phyloP scores from a whole-genome alignment of 2,888 invertebrate species.

The Cephus spinipes region DNA sequence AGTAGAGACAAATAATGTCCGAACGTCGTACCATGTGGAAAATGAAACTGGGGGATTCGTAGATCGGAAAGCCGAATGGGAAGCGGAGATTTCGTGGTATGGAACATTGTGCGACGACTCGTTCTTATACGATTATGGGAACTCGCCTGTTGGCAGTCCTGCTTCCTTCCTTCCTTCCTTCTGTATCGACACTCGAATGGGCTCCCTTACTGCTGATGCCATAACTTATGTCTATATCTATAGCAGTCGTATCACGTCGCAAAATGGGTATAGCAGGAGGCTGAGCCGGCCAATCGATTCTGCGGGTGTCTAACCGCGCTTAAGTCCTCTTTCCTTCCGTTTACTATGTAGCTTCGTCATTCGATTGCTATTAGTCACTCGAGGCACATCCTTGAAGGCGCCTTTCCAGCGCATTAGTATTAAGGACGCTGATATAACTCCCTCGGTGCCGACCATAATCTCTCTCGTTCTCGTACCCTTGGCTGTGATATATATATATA shows the following conservation, averaged over 20 bases:
- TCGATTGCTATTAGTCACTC: conserved; percentile 29
- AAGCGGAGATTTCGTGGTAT: not conserved
- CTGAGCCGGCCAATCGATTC: conserved; percentile 24
- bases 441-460: not conserved
- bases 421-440: not conserved
- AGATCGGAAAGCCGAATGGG: not conserved
- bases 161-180: not conserved
- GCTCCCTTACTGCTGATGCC: not conserved
- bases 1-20: not conserved
- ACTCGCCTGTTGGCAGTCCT: not conserved
- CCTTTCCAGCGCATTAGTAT: conserved; percentile 4
- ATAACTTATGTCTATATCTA: not conserved
- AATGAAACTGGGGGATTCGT: not conserved
- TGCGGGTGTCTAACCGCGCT: conserved; percentile 28
- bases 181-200: not conserved
- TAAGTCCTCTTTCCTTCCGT: conserved; percentile 8
- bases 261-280: not conserved
- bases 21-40: not conserved
- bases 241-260: not conserved
- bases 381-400: conserved; percentile 16
- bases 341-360: not conserved
- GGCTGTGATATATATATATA: conserved; percentile 5
- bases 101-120: not conserved
- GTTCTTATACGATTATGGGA: not conserved
- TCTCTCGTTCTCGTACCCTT: not conserved